Base-by-base conservation (phyloP, 2,888 invertebrate species). In the Vesta saturnalis region DNA sequence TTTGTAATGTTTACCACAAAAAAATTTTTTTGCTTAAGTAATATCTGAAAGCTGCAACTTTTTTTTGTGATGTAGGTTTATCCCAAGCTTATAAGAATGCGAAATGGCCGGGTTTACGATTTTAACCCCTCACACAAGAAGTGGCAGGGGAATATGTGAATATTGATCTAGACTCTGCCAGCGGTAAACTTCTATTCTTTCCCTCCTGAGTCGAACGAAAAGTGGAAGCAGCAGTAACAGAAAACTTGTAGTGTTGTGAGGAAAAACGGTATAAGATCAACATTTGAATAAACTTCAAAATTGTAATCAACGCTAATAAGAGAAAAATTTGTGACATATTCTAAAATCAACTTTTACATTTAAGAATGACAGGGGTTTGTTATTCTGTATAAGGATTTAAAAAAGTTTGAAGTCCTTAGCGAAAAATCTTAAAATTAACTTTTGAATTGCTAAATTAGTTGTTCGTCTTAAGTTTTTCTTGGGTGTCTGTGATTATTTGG, bases 151-250 rank as follows among this genome's bases (percentile, higher is more conserved):
- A 78, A 78, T 79, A 78, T 80, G 79, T 79, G 79, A 78, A 79
- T 80, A 80, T 80, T 80, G 80, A 80, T 80, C 79, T 80, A 78
- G 76, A 79, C 77, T 8, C 76, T 75, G 75, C 76, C 74, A 76
- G 78, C 78, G 77, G 79, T 76, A 79, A 79, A 79, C 78, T 78
- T 80, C 80, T 79, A 80, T 80, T 80, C 80, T 80, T 80, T 79
- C 77, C 78, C 77, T 75, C 70, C 75, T 72, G 72, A 67, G 68
- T 71, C 67, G 65, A 74, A 67, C 58, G 69, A 63, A 71, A n/a
- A 67, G 68, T 71, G 71, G 73, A 73, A 71, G 67, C 73, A 65
- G 68, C 70, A 69, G 74, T 72, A 71, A 64, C 73, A 73, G 72
- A 70, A 72, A 75, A 74, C 74, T 75, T 75, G 74, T 77, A 76